phyloP scores from a whole-genome alignment of 2,113 vertebrate genomes.

The Pedionomus torquatus region DNA sequence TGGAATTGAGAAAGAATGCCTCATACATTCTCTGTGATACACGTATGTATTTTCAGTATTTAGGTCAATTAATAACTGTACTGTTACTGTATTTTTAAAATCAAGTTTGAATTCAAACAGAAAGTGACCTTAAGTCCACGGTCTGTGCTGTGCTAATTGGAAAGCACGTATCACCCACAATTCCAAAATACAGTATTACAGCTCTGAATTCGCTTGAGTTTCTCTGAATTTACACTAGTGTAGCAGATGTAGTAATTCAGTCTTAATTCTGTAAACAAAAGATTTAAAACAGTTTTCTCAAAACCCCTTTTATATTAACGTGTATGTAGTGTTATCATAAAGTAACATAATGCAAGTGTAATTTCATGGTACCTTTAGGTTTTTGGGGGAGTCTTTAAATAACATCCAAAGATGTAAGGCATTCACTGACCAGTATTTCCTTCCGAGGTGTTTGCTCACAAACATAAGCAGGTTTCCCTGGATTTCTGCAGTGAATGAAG shows the following conservation, averaged over 20 bases:
- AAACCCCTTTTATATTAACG: fast-evolving
- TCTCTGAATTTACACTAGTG: not conserved
- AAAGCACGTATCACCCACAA: not conserved
- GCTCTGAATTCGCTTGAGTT: not conserved
- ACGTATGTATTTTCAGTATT: not conserved
- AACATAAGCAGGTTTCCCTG: fast-evolving
- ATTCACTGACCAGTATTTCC: not conserved
- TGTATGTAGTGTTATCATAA: not conserved
- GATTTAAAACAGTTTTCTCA: not conserved
- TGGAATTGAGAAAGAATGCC: not conserved
- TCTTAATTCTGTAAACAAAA: not conserved
- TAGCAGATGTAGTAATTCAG: not conserved
- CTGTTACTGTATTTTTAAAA: not conserved
- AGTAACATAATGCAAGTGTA: not conserved
- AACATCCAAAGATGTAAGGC: not conserved
- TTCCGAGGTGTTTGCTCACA: not conserved
- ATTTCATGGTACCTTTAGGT: not conserved
- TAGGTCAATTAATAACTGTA: not conserved
- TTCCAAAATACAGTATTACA: not conserved
- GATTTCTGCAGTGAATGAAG: not conserved
- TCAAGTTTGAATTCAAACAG: not conserved
- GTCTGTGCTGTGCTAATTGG: not conserved
- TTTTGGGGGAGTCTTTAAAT: not conserved
- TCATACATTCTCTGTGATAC: not conserved
- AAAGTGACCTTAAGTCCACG: not conserved